These are phyloP conservation scores for Geopemphigus sp. DNA, from an alignment of 1,140 invertebrate genomes.

Conservation along the genomic window DNA sequence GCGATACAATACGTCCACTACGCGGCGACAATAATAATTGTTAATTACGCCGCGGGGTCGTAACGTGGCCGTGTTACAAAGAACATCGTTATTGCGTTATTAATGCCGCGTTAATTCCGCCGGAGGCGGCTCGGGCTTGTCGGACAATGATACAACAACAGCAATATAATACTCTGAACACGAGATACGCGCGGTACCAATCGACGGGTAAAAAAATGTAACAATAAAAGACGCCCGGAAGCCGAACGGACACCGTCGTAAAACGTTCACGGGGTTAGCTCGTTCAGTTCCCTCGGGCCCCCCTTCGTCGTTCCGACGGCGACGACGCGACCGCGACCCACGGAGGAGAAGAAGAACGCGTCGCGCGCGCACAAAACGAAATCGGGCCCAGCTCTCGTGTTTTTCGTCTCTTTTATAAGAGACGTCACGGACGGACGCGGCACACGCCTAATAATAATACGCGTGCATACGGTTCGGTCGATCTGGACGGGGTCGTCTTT, in stretches of 20 bases:
- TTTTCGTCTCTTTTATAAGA: not conserved
- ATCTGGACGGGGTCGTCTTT: no score
- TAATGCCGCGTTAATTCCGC: slow-evolving; percentile 23
- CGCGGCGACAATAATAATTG: slow-evolving; percentile 4
- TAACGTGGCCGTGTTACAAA: not conserved
- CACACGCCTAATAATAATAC: not conserved
- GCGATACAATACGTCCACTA: no score
- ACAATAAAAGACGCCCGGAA: slow-evolving; percentile 13
- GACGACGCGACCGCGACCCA: not conserved
- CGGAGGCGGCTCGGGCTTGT: not conserved
- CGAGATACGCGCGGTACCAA: not conserved
- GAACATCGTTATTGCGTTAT: slow-evolving; percentile 14
- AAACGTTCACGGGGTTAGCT: not conserved
- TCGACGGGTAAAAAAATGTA: not conserved
- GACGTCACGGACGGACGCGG: not conserved
- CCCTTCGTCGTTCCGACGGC: no score
- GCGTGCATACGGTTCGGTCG: no score
- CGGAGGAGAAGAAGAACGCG: no score
- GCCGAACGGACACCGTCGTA: not conserved
- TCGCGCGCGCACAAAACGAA: no score
- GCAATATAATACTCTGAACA: not conserved
- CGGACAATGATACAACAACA: slow-evolving; percentile 36
- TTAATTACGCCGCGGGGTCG: slow-evolving; percentile 6
- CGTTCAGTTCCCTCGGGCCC: no score
- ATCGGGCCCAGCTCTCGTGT: no score